Conservation (phyloP, 2,113 vertebrate species). For the Eulemur rufifrons region DNA sequence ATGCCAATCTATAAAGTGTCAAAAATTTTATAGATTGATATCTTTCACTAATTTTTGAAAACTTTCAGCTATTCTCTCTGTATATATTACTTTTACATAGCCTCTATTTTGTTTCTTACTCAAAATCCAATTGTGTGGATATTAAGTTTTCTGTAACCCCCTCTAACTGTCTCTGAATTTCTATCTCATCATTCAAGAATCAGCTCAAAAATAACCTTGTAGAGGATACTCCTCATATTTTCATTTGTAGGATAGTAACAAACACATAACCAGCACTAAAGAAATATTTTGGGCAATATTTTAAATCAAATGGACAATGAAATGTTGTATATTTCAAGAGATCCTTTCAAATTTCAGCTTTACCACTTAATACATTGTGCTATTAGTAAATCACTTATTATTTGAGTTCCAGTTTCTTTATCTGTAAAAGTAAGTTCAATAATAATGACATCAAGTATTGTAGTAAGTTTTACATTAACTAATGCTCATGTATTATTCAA, state of each 20-base stretch:
- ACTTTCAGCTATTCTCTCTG: neutral
- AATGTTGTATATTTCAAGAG: neutral
- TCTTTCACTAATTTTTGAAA: neutral
- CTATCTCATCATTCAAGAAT: neutral
- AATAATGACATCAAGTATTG: neutral
- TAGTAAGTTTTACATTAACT: neutral
- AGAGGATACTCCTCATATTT: neutral
- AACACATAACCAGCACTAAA: neutral
- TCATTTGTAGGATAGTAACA: neutral
- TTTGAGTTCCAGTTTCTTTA: neutral
- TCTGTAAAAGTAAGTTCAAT: neutral
- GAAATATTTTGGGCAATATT: neutral
- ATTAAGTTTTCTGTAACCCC: neutral
- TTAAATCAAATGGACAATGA: neutral
- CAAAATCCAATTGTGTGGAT: neutral
- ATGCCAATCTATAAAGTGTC: no score
- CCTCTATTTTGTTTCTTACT: neutral
- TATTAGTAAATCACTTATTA: neutral
- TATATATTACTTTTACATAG: neutral
- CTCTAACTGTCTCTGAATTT: neutral
- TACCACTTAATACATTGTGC: neutral
- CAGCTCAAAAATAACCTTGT: neutral
- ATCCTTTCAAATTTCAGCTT: neutral
- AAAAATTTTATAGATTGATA: neutral
- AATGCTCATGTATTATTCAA: neutral